Evolutionary conservation across 2,797 vertebrate species (phyloP).

Genomic region (Schizopygopsis malacanthus): DNA sequence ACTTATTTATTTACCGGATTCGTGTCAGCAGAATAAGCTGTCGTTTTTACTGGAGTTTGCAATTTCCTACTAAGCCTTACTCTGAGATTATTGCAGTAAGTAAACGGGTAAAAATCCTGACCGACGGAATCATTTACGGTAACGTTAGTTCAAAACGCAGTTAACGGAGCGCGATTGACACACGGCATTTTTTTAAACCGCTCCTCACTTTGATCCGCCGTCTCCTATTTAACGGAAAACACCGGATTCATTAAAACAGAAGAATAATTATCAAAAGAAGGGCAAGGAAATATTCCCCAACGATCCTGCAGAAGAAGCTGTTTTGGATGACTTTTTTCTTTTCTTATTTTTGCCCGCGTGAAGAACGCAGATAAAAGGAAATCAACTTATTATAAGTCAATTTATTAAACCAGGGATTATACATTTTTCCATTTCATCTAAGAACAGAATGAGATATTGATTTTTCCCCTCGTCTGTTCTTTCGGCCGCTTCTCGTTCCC

Average conservation of each 20-base stretch:
- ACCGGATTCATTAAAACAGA: constrained; percentile 4
- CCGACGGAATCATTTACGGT: constrained; percentile 62
- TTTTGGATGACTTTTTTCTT: constrained; percentile 65
- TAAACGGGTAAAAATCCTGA: constrained; percentile 55
- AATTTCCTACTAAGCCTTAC: constrained; percentile 48
- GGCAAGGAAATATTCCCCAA: constrained; percentile 63
- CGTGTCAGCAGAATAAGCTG: constrained; percentile 36
- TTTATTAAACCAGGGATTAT: constrained; percentile 42
- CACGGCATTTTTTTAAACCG: constrained; percentile 65
- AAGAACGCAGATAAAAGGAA: constrained; percentile 67
- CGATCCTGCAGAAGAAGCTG: constrained; percentile 69
- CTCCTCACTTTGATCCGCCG: constrained; percentile 61
- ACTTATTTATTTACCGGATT: constrained; percentile 50
- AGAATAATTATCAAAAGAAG: not conserved
- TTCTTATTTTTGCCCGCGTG: constrained; percentile 59
- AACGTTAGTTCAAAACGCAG: constrained; percentile 67
- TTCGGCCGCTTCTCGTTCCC: constrained; percentile 65
- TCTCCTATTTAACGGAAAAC: constrained; percentile 62
- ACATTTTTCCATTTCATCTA: constrained; percentile 68
- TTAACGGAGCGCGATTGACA: constrained; percentile 65
- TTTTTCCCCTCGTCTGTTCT: constrained; percentile 48
- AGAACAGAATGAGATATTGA: constrained; percentile 76
- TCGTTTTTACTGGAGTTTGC: constrained; percentile 53
- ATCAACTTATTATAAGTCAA: constrained; percentile 61
- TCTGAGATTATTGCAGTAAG: constrained; percentile 54